Evolutionary conservation across 2,113 vertebrate genomes (phyloP).

Genomic region (Atrichornis clamosus): DNA sequence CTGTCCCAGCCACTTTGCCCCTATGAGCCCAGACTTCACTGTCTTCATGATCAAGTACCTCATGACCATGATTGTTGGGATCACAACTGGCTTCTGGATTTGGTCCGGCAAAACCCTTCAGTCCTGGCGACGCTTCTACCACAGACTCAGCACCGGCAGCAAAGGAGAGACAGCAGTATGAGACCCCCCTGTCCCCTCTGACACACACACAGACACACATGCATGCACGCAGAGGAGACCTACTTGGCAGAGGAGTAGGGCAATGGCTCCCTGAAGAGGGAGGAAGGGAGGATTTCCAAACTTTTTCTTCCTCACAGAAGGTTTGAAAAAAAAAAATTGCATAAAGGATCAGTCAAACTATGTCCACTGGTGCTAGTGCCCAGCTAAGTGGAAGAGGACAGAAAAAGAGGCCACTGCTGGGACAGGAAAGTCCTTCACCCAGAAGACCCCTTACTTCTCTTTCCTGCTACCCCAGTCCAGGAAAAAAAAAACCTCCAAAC

Average conservation of each 20-base stretch:
- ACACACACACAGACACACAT: neutral
- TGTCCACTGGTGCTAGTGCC: neutral
- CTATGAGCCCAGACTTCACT: constrained; percentile 86
- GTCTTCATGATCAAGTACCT: constrained; percentile 95
- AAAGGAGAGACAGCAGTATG: constrained; percentile 97
- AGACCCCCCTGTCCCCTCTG: constrained; percentile 13
- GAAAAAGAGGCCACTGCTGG: neutral
- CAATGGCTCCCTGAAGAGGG: neutral
- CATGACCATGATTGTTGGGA: constrained; percentile 93
- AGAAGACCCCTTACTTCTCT: neutral
- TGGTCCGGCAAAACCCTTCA: constrained; percentile 93
- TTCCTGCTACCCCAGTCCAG: neutral
- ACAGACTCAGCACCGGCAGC: constrained; percentile 85
- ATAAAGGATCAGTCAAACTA: neutral
- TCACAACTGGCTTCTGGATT: constrained; percentile 93
- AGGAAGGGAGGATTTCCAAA: neutral
- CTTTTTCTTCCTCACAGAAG: neutral
- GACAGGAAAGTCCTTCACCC: neutral
- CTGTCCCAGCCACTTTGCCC: constrained; percentile 79
- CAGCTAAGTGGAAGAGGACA: neutral
- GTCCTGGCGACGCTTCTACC: constrained; percentile 89
- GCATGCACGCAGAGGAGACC: neutral
- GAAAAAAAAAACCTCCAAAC: neutral
- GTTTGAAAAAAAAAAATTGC: neutral
- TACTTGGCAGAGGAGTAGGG: neutral